A percentile compares a stretch with the other conserved stretches of the same genome.
Conservation (phyloP, 2,113 vertebrate genomes). For the Marmota monax region DNA sequence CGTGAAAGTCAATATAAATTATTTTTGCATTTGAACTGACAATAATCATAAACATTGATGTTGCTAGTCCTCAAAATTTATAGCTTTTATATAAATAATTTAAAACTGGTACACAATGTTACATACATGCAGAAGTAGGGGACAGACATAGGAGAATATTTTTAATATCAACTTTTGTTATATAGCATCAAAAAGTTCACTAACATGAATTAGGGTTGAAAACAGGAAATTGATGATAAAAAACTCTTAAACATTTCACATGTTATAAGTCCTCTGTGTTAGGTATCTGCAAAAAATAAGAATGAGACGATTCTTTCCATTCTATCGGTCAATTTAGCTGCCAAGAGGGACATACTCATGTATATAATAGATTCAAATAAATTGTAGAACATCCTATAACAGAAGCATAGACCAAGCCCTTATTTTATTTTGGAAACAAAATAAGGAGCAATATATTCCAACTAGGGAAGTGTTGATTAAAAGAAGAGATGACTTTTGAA, state of each 20-base stretch:
- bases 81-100: slow-evolving; percentile 14
- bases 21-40: background rate
- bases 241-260: background rate
- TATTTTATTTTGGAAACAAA: slow-evolving; percentile 43
- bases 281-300: background rate
- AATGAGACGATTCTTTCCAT: background rate
- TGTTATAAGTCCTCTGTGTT: background rate
- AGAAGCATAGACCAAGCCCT: background rate
- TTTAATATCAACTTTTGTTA: background rate
- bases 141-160: background rate
- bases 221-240: background rate
- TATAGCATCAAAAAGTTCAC: slow-evolving; percentile 6
- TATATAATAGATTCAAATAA: background rate
- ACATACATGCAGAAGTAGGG: background rate
- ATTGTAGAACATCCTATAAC: background rate
- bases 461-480: background rate
- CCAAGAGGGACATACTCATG: background rate
- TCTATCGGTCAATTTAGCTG: background rate
- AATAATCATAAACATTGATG: slow-evolving; percentile 7
- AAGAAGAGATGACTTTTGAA: slow-evolving; percentile 19
- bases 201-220: background rate
- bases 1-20: background rate
- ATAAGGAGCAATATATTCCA: slow-evolving; percentile 25
- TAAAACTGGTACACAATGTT: slow-evolving; percentile 16
- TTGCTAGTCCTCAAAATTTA: background rate